Evolutionary conservation across 1,140 invertebrate genomes (phyloP), one percentile per base, ranked within the genome.

Genomic region (Bathynomus jamesi): DNA sequence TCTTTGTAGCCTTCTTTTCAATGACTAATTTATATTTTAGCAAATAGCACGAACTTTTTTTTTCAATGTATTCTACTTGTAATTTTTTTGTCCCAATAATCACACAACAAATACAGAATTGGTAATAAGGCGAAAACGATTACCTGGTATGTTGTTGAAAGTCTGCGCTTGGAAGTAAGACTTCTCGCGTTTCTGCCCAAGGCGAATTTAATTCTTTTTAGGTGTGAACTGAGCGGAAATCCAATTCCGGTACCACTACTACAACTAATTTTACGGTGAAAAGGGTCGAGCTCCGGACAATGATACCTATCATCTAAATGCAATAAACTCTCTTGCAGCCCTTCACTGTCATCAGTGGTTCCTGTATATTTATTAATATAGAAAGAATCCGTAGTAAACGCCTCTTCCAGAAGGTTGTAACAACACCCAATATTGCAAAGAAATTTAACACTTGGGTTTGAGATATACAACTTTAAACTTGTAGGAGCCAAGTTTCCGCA

Each of bases 401-500:
- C 81, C 83, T 95, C 90, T 61, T 87, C 72, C 27, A 74, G 29
- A n/a, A 74, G 27, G 32, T 73, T 67, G 82, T 95, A 96, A 81
- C 94, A 96, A 80, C 94, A 97, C 0, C 91, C 91, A 31, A 96
- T 89, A 78, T 91, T 91, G 67, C 72, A 89, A 0, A 96, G 78
- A 0, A 86, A 85, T 68, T 83, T 83, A 2, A 89, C 85, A 10
- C 80, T 66, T 27, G 84, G 78, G 0, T 83, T 67, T 17, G 83
- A 77, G 25, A 85, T 79, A 80, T 94, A 96, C 13, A 92, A 84
- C 78, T 87, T 86, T 0, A 95, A 82, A 70, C 89, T 87, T 8
- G 88, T 88, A 2, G 91, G 83, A 0, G 89, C 88, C 2, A 96
- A 82, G 81, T 92, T 88, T 1, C 94, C 94, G 83, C 94, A 96